Conservation (phyloP, 2,888 invertebrate species). For the Xestia c-nigrum region DNA sequence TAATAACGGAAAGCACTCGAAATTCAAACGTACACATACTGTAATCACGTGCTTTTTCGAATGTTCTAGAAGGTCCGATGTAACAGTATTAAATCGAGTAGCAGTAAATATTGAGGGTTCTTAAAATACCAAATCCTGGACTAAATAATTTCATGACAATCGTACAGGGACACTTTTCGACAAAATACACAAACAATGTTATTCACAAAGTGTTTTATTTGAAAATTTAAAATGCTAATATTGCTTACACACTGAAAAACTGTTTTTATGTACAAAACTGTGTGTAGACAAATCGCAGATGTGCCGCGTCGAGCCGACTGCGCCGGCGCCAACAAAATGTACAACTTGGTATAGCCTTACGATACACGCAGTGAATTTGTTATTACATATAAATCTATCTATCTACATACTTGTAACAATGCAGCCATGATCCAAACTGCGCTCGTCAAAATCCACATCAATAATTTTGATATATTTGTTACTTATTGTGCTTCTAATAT, state of each 20-base stretch:
- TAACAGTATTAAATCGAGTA: neutral
- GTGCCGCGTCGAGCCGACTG: constrained; percentile 40
- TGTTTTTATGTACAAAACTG: constrained; percentile 73
- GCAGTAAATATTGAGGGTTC: neutral
- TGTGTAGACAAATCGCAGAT: constrained; percentile 60
- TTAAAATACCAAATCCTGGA: neutral
- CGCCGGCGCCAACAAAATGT: constrained; percentile 65
- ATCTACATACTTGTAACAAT: constrained; percentile 64
- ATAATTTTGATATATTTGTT: constrained; percentile 36
- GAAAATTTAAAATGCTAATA: constrained; percentile 85
- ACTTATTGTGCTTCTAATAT: constrained; percentile 40
- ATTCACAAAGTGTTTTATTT: constrained; percentile 85
- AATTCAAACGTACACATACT: too few relatives aligned
- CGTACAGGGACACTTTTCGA: neutral
- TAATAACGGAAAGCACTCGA: too few relatives aligned
- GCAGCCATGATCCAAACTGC: constrained; percentile 64
- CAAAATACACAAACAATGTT: constrained; percentile 70
- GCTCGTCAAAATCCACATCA: constrained; percentile 56
- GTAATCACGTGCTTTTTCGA: too few relatives aligned
- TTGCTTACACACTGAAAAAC: constrained; percentile 85
- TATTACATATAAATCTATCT: constrained; percentile 76
- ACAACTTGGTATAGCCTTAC: constrained; percentile 67
- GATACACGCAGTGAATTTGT: constrained; percentile 74
- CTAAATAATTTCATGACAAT: neutral
- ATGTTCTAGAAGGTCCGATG: too few relatives aligned